phyloP scores from a whole-genome alignment of 2,888 invertebrate genomes.

The Himalopsyche kuldschensis region DNA sequence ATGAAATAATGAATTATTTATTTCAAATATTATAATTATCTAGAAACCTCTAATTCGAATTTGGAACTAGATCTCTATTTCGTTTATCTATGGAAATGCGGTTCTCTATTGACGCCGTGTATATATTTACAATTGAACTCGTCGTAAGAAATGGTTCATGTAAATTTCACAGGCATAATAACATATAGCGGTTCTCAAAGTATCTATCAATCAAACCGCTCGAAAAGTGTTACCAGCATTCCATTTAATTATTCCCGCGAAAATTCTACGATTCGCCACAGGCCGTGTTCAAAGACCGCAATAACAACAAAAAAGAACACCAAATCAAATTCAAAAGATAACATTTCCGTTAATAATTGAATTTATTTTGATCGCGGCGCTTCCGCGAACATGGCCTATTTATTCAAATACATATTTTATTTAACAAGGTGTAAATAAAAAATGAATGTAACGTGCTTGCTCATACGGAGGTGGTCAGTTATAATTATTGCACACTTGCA shows the following conservation, averaged over 20 bases:
- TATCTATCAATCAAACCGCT: not conserved
- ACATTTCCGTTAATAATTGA: not conserved
- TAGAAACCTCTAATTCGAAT: no score
- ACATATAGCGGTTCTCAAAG: no score
- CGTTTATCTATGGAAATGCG: no score
- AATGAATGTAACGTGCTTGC: not conserved
- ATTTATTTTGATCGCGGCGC: not conserved
- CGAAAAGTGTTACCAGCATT: not conserved
- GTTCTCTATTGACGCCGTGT: no score
- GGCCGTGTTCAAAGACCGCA: not conserved
- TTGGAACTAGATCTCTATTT: no score
- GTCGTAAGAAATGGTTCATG: no score
- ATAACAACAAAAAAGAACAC: not conserved
- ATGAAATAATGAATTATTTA: no score
- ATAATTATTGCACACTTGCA: not conserved
- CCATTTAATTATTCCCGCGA: not conserved
- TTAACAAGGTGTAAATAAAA: not conserved
- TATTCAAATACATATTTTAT: not conserved
- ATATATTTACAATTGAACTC: no score
- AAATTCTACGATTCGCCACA: not conserved
- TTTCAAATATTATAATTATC: no score
- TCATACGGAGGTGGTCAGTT: not conserved
- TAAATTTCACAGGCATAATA: no score
- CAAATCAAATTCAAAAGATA: not conserved
- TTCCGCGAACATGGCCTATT: not conserved